Percentiles rank a stretch among this genome's conserved stretches.
These are phyloP conservation scores for Myodes glareolus DNA, from an alignment of 2,113 vertebrate genomes.

Conservation along the genomic window DNA sequence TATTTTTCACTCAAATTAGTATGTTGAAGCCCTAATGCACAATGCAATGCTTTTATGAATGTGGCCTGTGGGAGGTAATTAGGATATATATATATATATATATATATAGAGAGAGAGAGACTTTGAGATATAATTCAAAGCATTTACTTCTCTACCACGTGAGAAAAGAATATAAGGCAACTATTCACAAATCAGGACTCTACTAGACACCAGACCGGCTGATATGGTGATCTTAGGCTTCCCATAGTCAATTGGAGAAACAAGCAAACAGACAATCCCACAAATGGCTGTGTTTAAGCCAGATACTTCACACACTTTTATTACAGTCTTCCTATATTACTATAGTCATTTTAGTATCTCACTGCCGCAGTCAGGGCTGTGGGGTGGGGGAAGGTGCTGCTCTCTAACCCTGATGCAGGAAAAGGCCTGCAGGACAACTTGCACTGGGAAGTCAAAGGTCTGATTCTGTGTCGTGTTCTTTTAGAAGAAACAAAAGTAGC, in stretches of 20 bases:
- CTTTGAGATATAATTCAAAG: neutral
- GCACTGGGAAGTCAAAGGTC: neutral
- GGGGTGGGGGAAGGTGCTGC: fast-evolving
- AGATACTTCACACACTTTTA: neutral
- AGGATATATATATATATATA: neutral
- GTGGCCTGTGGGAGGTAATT: neutral
- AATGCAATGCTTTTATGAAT: neutral
- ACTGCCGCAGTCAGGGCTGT: neutral
- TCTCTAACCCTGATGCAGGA: neutral
- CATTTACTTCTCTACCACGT: neutral
- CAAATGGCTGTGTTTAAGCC: neutral
- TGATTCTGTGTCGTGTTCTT: neutral
- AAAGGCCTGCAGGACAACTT: neutral
- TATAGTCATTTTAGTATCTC: neutral
- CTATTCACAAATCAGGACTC: neutral
- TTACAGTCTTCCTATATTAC: neutral
- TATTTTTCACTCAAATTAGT: neutral
- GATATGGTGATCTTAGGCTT: neutral
- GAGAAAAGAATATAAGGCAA: neutral
- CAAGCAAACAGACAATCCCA: neutral
- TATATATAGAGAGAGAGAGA: too few species aligned
- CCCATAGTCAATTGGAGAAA: neutral
- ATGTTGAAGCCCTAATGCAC: neutral
- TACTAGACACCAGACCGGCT: neutral
- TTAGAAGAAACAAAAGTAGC: neutral